phyloP scores from a whole-genome alignment of 1,140 invertebrate species.

The Marisa cornuarietis region DNA sequence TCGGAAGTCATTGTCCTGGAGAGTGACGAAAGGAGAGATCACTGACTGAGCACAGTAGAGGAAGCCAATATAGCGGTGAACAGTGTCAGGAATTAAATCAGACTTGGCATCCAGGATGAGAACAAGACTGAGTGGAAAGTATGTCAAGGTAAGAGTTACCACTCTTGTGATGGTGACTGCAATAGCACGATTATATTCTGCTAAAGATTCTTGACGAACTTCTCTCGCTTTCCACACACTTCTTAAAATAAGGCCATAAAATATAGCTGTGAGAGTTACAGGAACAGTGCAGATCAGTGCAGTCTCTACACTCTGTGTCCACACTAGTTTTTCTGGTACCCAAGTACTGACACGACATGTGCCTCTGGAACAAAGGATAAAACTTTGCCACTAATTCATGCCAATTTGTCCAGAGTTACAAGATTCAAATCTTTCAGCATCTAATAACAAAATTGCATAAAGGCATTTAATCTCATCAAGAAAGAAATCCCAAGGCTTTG shows the following conservation, averaged over 20 bases:
- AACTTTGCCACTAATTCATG: too few species aligned
- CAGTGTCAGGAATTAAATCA: background rate
- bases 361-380: slow-evolving; percentile 1
- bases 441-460: too few species aligned
- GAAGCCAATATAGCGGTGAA: slow-evolving; percentile 8
- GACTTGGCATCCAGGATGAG: background rate
- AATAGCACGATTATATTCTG: slow-evolving; percentile 11
- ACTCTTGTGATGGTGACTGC: slow-evolving; percentile 1
- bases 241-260: slow-evolving; percentile 1
- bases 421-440: too few species aligned
- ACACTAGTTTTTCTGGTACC: background rate
- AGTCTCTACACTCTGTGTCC: background rate
- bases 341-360: background rate
- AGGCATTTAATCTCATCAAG: too few species aligned
- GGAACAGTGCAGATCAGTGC: background rate
- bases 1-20: slow-evolving; percentile 18
- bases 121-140: slow-evolving; percentile 1
- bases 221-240: slow-evolving; percentile 9
- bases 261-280: background rate
- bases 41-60: slow-evolving; percentile 13
- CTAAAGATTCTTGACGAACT: background rate
- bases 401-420: too few species aligned
- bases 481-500: too few species aligned
- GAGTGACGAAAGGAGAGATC: slow-evolving; percentile 15
- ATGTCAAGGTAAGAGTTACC: slow-evolving; percentile 8